Base-by-base conservation (phyloP, 1,140 invertebrate genomes). In the Leguminivora glycinivorella region DNA sequence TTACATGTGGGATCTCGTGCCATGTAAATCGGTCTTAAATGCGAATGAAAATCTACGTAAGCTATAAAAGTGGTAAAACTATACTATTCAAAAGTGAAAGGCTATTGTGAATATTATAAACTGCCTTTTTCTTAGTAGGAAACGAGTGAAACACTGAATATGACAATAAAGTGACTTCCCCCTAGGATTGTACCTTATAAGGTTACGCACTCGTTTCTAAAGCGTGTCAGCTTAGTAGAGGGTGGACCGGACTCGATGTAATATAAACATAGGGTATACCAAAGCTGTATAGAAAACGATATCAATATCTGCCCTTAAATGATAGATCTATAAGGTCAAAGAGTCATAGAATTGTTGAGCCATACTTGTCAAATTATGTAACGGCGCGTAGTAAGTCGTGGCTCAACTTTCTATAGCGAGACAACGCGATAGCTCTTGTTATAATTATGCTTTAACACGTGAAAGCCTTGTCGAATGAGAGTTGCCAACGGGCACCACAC, bases 71-170 rank as follows among this genome's bases (percentile, higher is more conserved):
- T 17, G 43, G 43, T 47, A 17, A 17, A 7, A 1, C 12, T 6
- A 17, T 7, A n/a, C n/a, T n/a, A n/a, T 22, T 52, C 9, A n/a
- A 52, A 52, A 52, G 47, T 19, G 47, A 22, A 52, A 52, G 47
- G 19, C 67, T 70, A 31, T 70, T 31, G n/a, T 43, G n/a, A n/a
- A 43, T 43, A 43, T 43, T n/a, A n/a, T 43, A 56, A 78, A 78
- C 1, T 0, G 19, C 47, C 47, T 52, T 52, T 52, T n/a, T 22
- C 47, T 52, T 22, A 2, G 47, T 19, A 63, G 0, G n/a, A 19
- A 22, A 29, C 25, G 58, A 67, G 67, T 40, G 14, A 43, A 40
- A 29, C 22, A 24, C 67, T 58, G 56, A 58, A 2, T 26, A 58
- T 26, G 58, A 63, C 58, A 63, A 63, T 63, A 63, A 63, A 63